phyloP scores from a whole-genome alignment of 1,140 invertebrate genomes.

The Anastatus disparis region DNA sequence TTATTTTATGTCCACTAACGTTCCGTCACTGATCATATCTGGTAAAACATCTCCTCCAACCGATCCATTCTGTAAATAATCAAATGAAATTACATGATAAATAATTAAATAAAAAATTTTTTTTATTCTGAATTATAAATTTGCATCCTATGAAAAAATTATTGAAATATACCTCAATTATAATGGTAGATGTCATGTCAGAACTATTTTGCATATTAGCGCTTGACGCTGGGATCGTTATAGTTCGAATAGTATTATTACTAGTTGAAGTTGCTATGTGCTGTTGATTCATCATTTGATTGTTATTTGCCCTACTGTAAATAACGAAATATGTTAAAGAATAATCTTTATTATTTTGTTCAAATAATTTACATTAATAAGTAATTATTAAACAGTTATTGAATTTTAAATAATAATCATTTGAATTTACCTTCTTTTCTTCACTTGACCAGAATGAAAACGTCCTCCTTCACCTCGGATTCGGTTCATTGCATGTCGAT shows the following conservation, averaged over 20 bases:
- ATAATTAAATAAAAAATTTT: too few species aligned
- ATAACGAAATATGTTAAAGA: not conserved
- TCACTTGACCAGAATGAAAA: slow-evolving; percentile 85
- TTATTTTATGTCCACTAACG: slow-evolving; percentile 46
- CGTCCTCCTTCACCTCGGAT: slow-evolving; percentile 95
- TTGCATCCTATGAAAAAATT: too few species aligned
- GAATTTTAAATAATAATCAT: not conserved
- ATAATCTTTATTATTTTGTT: too few species aligned
- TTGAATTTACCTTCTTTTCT: slow-evolving; percentile 68
- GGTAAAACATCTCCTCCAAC: slow-evolving; percentile 46
- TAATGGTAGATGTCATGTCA: slow-evolving; percentile 56
- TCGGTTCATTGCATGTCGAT: slow-evolving; percentile 97
- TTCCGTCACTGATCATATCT: slow-evolving; percentile 54
- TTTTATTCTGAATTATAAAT: not conserved
- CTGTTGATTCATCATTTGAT: slow-evolving; percentile 47
- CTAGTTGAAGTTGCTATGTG: slow-evolving; percentile 51
- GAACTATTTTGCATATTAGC: slow-evolving; percentile 54
- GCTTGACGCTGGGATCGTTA: slow-evolving; percentile 53
- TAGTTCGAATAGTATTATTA: slow-evolving; percentile 52
- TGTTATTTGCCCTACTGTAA: slow-evolving; percentile 47
- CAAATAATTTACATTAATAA: too few species aligned
- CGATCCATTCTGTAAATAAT: slow-evolving; percentile 45
- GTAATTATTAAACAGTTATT: not conserved
- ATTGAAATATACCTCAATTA: slow-evolving; percentile 53
- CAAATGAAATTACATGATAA: too few species aligned